Evolutionary conservation across 2,888 invertebrate species (phyloP), one percentile per base, ranked within the genome.

Genomic region (Flexamia atlantica): DNA sequence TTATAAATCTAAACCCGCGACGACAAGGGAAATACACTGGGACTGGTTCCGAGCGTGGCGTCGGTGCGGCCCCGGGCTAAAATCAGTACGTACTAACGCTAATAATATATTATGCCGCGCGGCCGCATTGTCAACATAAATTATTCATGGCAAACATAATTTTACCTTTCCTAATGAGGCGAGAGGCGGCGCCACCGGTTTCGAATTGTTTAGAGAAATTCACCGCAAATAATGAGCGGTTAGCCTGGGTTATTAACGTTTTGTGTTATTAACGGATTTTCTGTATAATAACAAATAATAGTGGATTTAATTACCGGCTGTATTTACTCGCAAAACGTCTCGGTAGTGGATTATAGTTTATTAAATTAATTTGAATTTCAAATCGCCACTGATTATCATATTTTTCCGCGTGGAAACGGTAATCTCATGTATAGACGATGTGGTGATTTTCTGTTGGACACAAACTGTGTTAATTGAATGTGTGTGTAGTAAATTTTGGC

Each of bases 81-180:
- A 76, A 76, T 76, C 74, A 46, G 40, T 46, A 36, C 46, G 17
- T n/a, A 76, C 46, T 20, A 25, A 25, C n/a, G n/a, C 10, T 76
- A 76, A 76, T 76, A 25, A 76, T 76, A 46, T 76, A 76, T 76
- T 76, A 76, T 46, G 40, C 74, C 28, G 23, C 25, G 25, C 23
- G 7, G 40, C 46, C 25, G 23, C 50, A 76, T 76, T 76, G 40
- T 76, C 28, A 76, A 28, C 50, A 76, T 76, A 76, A 76, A 76
- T 76, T 50, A 76, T 76, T 76, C 74, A 76, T 76, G 36, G 40
- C 64, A 72, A 40, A 72, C 72, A 72, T 72, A 72, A 72, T 72
- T 72, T 68, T 40, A 40, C 72, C 72, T 72, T 23, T 10, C n/a
- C 23, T 72, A 64, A 64, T 64, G 28, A 64, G 53, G 5, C 40